Conservation (phyloP, 2,888 invertebrate species). For the Thera obeliscata region DNA sequence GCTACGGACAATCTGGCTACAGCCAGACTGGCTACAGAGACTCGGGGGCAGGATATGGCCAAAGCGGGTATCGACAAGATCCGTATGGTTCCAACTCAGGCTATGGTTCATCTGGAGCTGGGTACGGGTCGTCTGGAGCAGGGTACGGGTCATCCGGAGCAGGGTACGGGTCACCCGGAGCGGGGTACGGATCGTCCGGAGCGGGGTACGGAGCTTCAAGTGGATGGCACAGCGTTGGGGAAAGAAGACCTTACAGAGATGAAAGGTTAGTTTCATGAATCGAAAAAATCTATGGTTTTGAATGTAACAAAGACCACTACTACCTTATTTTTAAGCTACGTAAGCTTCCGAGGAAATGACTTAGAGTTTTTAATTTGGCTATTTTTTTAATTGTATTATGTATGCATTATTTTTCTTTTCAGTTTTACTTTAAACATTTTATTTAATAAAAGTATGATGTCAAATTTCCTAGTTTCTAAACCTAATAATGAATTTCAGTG, state of each 20-base stretch:
- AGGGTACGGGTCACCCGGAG: constrained; percentile 22
- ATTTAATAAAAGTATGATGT: too few species aligned
- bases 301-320: too few species aligned
- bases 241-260: constrained; percentile 75
- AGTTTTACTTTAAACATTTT: too few species aligned
- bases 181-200: constrained; percentile 40
- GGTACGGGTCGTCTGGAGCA: constrained; percentile 22
- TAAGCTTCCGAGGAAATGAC: too few species aligned
- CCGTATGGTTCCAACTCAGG: constrained; percentile 30
- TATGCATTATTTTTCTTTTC: too few species aligned
- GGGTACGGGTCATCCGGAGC: constrained; percentile 18
- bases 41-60: constrained; percentile 5
- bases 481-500: constrained; percentile 46
- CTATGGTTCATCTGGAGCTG: constrained; percentile 19
- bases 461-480: neutral
- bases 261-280: constrained; percentile 59
- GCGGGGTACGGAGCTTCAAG: constrained; percentile 43
- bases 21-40: constrained; percentile 8
- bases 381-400: too few species aligned
- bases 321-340: too few species aligned
- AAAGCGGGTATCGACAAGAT: constrained; percentile 37
- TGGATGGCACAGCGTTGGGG: constrained; percentile 75
- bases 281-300: too few species aligned
- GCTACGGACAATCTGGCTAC: constrained; percentile 21
- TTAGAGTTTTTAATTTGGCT: too few species aligned